Percentiles rank a stretch among this genome's conserved stretches.
phyloP scores from a whole-genome alignment of 1,140 invertebrate genomes.

The Pachypsylla venusta region DNA sequence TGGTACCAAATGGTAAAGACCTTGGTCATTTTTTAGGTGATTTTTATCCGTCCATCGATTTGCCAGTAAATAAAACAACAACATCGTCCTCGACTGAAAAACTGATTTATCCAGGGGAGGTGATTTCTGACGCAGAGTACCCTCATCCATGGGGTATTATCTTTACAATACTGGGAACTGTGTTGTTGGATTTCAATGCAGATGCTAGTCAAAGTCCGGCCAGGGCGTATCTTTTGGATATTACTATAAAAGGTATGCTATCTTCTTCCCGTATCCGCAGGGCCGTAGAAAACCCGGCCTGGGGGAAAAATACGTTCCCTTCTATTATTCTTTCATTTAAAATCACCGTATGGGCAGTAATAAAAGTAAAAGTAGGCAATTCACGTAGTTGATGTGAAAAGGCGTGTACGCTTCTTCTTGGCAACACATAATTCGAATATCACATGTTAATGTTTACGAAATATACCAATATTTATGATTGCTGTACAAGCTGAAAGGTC shows the following conservation, averaged over 20 bases:
- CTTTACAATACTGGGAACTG: slow-evolving; percentile 84
- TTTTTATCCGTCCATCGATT: slow-evolving; percentile 27
- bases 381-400: too few relatives aligned
- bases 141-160: slow-evolving; percentile 74
- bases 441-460: too few relatives aligned
- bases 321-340: too few relatives aligned
- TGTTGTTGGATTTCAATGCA: slow-evolving; percentile 86
- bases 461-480: too few relatives aligned
- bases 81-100: not conserved
- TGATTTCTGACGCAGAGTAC: slow-evolving; percentile 15
- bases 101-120: slow-evolving; percentile 19
- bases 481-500: too few relatives aligned
- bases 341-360: too few relatives aligned
- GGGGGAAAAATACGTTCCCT: too few relatives aligned
- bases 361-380: too few relatives aligned
- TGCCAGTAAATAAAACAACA: not conserved
- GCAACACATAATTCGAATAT: too few relatives aligned
- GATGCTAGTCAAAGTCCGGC: slow-evolving; percentile 91
- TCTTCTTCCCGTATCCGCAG: too few relatives aligned
- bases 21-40: slow-evolving; percentile 72
- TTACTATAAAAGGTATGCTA: slow-evolving; percentile 64
- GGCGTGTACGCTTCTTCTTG: too few relatives aligned
- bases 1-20: slow-evolving; percentile 80
- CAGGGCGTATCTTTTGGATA: slow-evolving; percentile 80
- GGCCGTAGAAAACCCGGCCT: too few relatives aligned